Base-by-base conservation (phyloP, 2,888 invertebrate genomes). In the Ochropacha duplaris region DNA sequence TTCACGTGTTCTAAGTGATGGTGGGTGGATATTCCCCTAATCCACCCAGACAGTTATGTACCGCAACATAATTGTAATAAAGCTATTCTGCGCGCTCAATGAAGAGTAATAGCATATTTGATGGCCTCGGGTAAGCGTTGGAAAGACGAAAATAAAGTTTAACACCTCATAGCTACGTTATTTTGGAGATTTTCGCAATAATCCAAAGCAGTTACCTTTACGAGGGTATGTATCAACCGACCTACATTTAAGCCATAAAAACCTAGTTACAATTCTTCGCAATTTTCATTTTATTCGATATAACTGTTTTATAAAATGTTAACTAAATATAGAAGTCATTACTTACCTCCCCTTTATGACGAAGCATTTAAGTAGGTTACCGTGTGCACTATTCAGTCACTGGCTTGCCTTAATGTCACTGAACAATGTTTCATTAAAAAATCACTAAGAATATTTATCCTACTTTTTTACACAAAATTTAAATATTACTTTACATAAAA, bases 341-440 rank as follows among this genome's bases (percentile, higher is more conserved):
- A 86, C 88, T 87, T 79, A 88, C 88, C 87, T 82, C 80, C 77
- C 79, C 71, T 75, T 74, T 86, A 79, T 80, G 79, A 81, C 75
- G 81, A 79, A 74, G 81, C 84, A 82, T 84, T 76, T 79, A 84
- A 86, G 79, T 87, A 85, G 85, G 84, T 86, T 86, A 81, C 79
- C 79, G 76, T 76, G 69, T 81, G 76, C 86, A 86, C 84, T 82
- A 78, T 79, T 79, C 80, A 86, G 75, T 78, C 79, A 84, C 81
- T 76, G 71, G 71, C 69, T 65, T 69, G 49, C 64, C 67, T 44
- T 71, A 76, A 81, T 78, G 72, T 79, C 81, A 85, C 82, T 77
- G 59, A 76, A 78, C 72, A 71, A 73, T 76, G 69, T 76, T 72
- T 63, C 49, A 69, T 65, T 66, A 62, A 19, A 19, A 69, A 71